Evolutionary conservation across 2,113 vertebrate species (phyloP).

Genomic region (Rutilus rutilus): DNA sequence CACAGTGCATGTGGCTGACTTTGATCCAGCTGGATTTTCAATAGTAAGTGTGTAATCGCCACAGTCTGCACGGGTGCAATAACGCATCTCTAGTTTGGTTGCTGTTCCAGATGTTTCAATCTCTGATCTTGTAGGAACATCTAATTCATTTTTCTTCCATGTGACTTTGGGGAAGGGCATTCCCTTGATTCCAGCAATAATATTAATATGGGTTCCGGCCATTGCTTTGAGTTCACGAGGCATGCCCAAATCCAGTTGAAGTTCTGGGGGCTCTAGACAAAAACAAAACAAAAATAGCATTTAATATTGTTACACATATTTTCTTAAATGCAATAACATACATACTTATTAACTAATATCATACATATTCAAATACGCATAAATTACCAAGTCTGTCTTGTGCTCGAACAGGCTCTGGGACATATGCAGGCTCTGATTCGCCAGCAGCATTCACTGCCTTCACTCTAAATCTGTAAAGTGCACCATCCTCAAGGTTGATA

Average conservation of each 20-base stretch:
- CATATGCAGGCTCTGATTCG: slow-evolving; percentile 88
- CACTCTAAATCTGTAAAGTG: slow-evolving; percentile 89
- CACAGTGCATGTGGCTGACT: slow-evolving; percentile 92
- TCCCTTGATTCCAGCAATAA: slow-evolving; percentile 92
- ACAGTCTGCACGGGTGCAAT: slow-evolving; percentile 88
- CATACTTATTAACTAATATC: not conserved
- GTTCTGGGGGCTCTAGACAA: slow-evolving; percentile 87
- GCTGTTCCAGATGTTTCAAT: slow-evolving; percentile 86
- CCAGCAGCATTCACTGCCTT: slow-evolving; percentile 92
- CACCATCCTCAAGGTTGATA: slow-evolving; percentile 87
- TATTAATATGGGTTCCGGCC: slow-evolving; percentile 88
- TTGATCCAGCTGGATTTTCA: slow-evolving; percentile 93
- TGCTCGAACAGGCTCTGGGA: slow-evolving; percentile 87
- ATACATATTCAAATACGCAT: slow-evolving; percentile 11
- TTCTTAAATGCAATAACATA: not conserved
- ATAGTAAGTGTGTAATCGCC: slow-evolving; percentile 93
- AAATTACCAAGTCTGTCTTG: slow-evolving; percentile 92
- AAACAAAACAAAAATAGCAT: not conserved
- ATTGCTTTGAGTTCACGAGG: slow-evolving; percentile 89
- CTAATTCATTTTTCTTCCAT: slow-evolving; percentile 93
- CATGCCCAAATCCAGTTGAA: slow-evolving; percentile 94
- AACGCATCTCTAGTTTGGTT: slow-evolving; percentile 93
- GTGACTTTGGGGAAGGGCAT: slow-evolving; percentile 92
- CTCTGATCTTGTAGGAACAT: slow-evolving; percentile 88
- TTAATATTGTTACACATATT: not conserved